Percentiles rank a stretch among this genome's conserved stretches.
Conservation (phyloP, 2,113 vertebrate species). For the Myocastor coypus region DNA sequence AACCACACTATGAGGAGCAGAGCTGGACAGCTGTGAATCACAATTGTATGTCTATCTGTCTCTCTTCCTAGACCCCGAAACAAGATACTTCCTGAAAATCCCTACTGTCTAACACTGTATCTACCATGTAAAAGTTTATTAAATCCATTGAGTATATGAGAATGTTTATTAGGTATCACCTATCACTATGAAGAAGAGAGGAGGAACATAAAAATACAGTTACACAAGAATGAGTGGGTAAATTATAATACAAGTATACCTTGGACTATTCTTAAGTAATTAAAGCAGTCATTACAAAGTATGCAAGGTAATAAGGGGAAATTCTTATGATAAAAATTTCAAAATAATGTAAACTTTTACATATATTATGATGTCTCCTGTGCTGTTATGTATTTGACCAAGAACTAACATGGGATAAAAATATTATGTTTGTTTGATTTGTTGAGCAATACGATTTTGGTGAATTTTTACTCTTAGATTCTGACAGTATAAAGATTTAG, state of each 20-base stretch:
- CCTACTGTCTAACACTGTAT: background rate
- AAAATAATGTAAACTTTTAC: conserved; percentile 28
- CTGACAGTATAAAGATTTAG: conserved; percentile 28
- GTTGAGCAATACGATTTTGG: background rate
- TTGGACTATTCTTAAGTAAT: conserved; percentile 28
- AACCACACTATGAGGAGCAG: background rate
- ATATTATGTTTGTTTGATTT: background rate
- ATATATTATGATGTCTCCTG: background rate
- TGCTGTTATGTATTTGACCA: background rate
- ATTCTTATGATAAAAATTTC: conserved; percentile 24
- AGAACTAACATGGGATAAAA: conserved; percentile 9
- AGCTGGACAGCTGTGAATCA: background rate
- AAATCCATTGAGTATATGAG: background rate
- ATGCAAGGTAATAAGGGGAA: background rate
- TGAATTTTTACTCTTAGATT: conserved; percentile 37
- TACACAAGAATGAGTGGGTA: background rate
- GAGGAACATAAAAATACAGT: background rate
- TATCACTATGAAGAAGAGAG: background rate
- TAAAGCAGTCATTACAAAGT: background rate
- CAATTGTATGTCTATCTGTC: background rate
- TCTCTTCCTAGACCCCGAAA: background rate
- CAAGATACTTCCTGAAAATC: conserved; percentile 23
- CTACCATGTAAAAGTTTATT: background rate
- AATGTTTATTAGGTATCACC: background rate
- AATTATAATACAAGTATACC: background rate